These are phyloP conservation scores for Cecidostiba fungosa DNA, from an alignment of 2,888 invertebrate species.

Conservation along the genomic window DNA sequence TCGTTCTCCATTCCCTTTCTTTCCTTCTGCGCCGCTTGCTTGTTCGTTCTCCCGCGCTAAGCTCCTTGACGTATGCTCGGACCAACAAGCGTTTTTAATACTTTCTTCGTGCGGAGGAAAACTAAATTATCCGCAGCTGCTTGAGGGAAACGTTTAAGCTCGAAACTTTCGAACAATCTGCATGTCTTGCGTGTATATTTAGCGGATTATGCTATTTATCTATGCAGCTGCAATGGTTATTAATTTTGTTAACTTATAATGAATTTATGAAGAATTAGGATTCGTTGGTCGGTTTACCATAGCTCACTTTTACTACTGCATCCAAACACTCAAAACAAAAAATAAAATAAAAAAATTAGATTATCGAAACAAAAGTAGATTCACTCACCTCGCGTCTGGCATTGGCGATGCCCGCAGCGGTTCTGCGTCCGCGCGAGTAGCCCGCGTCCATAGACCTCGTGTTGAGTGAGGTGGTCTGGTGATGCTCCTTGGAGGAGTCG, in stretches of 20 bases:
- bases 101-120: constrained; percentile 28
- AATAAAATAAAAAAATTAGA: background rate
- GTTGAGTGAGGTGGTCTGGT: constrained; percentile 85
- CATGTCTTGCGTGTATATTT: background rate
- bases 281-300: background rate
- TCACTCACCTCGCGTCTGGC: constrained; percentile 79
- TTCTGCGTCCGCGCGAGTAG: constrained; percentile 81
- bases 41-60: constrained; percentile 6
- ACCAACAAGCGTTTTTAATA: constrained; percentile 49
- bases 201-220: background rate
- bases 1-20: constrained; percentile 9
- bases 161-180: background rate
- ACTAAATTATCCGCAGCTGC: constrained; percentile 44
- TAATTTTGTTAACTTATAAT: background rate
- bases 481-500: constrained; percentile 75
- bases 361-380: background rate
- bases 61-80: constrained; percentile 24
- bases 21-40: constrained; percentile 14
- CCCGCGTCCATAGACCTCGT: constrained; percentile 93
- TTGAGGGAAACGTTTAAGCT: constrained; percentile 11
- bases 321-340: background rate
- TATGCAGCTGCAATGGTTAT: background rate
- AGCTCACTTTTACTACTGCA: background rate
- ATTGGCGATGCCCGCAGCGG: constrained; percentile 72
- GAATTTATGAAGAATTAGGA: background rate